These are phyloP conservation scores for Marmota flaviventris DNA, from an alignment of 2,113 vertebrate species.

Conservation along the genomic window DNA sequence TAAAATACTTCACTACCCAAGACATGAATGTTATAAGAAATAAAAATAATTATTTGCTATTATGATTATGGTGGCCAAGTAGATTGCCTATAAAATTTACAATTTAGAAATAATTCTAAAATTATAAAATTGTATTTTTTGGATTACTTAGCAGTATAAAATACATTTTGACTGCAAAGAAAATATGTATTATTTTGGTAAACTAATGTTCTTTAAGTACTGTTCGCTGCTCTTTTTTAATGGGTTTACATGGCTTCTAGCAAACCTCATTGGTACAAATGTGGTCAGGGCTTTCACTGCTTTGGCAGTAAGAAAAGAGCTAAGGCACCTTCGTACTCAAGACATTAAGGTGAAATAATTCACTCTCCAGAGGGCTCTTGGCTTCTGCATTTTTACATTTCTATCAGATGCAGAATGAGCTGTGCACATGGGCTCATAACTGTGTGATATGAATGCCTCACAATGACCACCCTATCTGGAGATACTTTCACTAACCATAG, in stretches of 20 bases:
- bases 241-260: not conserved
- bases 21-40: constrained; percentile 8
- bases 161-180: not conserved
- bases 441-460: not conserved
- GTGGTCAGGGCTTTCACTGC: not conserved
- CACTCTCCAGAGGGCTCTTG: not conserved
- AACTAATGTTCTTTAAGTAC: not conserved
- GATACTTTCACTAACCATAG: not conserved
- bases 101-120: constrained; percentile 34
- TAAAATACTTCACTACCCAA: constrained; percentile 46
- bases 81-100: constrained; percentile 28
- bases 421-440: not conserved
- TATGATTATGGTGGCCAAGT: not conserved
- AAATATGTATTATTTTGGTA: not conserved
- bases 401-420: not conserved
- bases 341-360: not conserved
- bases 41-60: constrained; percentile 47
- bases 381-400: not conserved
- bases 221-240: not conserved
- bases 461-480: not conserved
- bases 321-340: not conserved
- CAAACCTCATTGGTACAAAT: not conserved
- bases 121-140: constrained; percentile 1
- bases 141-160: not conserved
- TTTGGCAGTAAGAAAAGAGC: not conserved